These are phyloP conservation scores for Leucosticte australis DNA, from an alignment of 2,113 vertebrate genomes.

Conservation along the genomic window DNA sequence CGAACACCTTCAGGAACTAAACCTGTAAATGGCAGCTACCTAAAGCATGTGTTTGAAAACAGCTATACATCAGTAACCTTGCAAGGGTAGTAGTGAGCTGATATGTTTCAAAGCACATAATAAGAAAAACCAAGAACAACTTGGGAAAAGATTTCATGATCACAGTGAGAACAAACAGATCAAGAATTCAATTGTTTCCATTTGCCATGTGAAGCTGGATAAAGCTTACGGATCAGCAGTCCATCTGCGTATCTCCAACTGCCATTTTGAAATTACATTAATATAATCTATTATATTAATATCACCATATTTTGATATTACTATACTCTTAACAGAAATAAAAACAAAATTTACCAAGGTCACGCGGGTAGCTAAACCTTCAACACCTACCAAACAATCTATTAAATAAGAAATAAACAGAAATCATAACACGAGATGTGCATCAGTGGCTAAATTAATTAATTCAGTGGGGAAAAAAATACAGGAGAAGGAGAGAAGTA, in stretches of 20 bases:
- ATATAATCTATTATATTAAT: not conserved
- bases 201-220: not conserved
- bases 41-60: not conserved
- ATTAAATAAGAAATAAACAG: not conserved
- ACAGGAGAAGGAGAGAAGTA: slow-evolving; percentile 13
- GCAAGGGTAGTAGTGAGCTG: not conserved
- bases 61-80: not conserved
- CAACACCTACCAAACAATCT: not conserved
- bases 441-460: not conserved
- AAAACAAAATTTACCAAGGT: not conserved
- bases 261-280: not conserved
- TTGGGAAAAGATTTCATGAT: not conserved
- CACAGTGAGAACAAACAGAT: not conserved
- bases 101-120: not conserved
- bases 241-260: not conserved
- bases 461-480: slow-evolving; percentile 1
- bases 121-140: not conserved
- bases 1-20: not conserved
- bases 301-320: not conserved
- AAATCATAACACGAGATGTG: slow-evolving; percentile 11
- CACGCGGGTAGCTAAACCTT: not conserved
- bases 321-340: not conserved
- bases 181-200: not conserved
- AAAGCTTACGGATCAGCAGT: not conserved
- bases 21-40: not conserved